Percentiles rank a stretch among this genome's conserved stretches.
These are phyloP conservation scores for Spondyliosoma cantharus DNA, from an alignment of 2,797 vertebrate genomes.

Conservation along the genomic window DNA sequence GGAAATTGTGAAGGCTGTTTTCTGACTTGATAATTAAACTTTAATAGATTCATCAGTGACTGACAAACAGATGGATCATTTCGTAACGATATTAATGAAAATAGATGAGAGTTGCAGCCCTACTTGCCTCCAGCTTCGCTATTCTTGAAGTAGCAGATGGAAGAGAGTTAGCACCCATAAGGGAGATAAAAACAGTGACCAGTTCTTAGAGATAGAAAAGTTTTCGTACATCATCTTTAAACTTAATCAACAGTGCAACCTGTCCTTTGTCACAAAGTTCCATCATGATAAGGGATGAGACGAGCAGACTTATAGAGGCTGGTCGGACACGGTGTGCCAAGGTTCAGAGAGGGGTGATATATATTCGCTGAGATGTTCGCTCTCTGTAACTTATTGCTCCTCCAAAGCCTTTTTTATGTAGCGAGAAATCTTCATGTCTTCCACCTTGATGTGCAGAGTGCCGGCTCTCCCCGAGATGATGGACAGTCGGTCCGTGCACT, in stretches of 20 bases:
- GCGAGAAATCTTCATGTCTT: constrained; percentile 54
- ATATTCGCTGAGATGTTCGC: constrained; percentile 35
- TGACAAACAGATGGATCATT: background rate
- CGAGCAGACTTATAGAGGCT: constrained; percentile 1
- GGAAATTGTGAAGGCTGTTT: background rate
- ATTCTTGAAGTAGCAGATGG: background rate
- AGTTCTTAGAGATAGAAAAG: background rate
- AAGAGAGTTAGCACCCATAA: background rate
- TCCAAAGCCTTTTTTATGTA: constrained; percentile 51
- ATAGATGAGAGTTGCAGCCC: background rate
- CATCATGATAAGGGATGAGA: constrained; percentile 25
- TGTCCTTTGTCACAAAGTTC: constrained; percentile 19
- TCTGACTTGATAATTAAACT: background rate
- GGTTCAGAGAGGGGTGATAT: constrained; percentile 36
- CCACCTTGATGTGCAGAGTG: constrained; percentile 62
- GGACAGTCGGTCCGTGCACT: constrained; percentile 65
- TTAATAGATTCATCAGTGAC: background rate
- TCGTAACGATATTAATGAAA: constrained; percentile 8
- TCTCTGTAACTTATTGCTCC: constrained; percentile 53
- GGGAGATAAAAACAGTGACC: constrained; percentile 9
- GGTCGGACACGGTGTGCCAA: background rate
- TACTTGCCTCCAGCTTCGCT: background rate
- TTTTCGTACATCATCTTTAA: constrained; percentile 25
- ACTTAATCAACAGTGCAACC: background rate
- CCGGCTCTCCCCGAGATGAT: constrained; percentile 57